These are phyloP conservation scores for Lithophane socia DNA, from an alignment of 2,888 invertebrate species.

Conservation along the genomic window DNA sequence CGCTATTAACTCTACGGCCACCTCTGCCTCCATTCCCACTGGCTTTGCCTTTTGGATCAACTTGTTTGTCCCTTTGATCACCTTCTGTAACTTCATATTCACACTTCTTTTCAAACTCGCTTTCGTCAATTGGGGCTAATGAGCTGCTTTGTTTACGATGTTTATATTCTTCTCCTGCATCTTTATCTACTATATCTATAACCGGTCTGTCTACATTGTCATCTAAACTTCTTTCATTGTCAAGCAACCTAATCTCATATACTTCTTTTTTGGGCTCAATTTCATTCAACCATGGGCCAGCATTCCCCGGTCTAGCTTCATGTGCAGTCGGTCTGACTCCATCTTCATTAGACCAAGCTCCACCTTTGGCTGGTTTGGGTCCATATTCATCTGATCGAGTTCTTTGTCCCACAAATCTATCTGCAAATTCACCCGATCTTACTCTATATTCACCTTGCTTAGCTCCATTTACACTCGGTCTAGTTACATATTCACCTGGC, in stretches of 20 bases:
- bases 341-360: not conserved
- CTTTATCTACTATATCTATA: constrained; percentile 4
- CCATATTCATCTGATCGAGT: not conserved
- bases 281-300: not conserved
- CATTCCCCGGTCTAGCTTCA: not conserved
- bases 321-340: not conserved
- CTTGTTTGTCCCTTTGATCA: not conserved
- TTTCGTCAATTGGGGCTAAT: constrained; percentile 3
- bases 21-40: not conserved
- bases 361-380: not conserved
- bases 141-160: not conserved
- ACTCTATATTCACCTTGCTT: not conserved
- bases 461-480: not conserved
- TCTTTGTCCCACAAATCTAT: not conserved
- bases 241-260: not conserved
- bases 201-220: not conserved
- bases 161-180: not conserved
- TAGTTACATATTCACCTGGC: not conserved
- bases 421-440: not conserved
- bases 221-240: not conserved
- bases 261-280: not conserved
- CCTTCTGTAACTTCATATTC: not conserved
- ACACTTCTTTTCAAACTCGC: not conserved
- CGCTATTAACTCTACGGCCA: not conserved
- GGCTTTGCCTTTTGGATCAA: not conserved